phyloP scores from a whole-genome alignment of 2,797 vertebrate species.

The Anomalospiza imberbis region DNA sequence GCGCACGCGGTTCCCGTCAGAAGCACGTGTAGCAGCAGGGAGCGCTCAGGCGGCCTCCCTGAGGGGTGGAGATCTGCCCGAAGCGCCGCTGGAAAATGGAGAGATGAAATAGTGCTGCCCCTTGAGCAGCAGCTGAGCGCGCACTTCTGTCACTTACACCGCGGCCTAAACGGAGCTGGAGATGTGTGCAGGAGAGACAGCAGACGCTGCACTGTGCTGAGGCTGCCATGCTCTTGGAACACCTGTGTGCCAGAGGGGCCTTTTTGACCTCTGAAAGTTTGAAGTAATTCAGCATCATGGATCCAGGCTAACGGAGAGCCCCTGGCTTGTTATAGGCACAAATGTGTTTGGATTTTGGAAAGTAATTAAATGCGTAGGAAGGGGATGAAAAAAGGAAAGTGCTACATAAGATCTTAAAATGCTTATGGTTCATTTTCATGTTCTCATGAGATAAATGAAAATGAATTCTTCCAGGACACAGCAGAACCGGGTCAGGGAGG shows the following conservation, averaged over 20 bases:
- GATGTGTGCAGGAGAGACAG: rapidly evolving
- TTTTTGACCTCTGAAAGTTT: not conserved
- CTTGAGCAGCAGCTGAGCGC: rapidly evolving
- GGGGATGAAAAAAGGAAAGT: rapidly evolving
- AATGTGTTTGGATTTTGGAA: not conserved
- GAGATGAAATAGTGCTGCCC: rapidly evolving
- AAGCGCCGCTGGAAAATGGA: not conserved
- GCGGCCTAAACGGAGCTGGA: not conserved
- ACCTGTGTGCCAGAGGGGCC: rapidly evolving
- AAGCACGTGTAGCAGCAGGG: rapidly evolving
- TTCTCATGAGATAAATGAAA: not conserved
- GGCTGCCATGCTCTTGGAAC: not conserved
- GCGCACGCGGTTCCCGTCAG: rapidly evolving
- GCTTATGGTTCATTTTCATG: not conserved
- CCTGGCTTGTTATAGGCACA: not conserved
- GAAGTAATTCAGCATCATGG: too few species aligned
- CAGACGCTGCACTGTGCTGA: rapidly evolving
- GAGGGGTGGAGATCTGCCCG: not conserved
- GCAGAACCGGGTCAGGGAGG: not conserved
- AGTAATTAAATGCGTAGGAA: not conserved
- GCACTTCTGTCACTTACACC: rapidly evolving
- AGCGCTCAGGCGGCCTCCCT: rapidly evolving
- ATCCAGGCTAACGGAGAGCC: too few species aligned
- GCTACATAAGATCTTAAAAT: not conserved
- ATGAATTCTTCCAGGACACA: not conserved